Conservation (phyloP, 2,797 vertebrate species). For the Argentina silus region DNA sequence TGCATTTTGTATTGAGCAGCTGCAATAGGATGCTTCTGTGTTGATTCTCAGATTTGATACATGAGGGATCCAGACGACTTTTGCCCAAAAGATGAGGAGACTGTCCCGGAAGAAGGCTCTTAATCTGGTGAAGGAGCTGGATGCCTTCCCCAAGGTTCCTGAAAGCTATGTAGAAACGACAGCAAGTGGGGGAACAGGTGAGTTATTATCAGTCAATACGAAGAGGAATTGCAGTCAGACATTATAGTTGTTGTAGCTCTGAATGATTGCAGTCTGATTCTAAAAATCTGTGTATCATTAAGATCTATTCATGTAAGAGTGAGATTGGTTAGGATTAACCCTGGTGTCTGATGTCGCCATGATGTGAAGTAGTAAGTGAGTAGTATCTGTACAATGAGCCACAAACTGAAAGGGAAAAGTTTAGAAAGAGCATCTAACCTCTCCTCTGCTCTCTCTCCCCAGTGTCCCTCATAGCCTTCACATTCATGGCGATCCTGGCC, state of each 20-base stretch:
- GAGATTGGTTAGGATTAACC: no score
- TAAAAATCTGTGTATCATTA: no score
- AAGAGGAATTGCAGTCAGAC: no score
- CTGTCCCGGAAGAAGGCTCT: slow-evolving; percentile 92
- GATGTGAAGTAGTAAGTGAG: no score
- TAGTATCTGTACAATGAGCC: no score
- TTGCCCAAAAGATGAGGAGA: slow-evolving; percentile 80
- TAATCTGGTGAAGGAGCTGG: slow-evolving; percentile 92
- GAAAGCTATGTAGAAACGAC: slow-evolving; percentile 95
- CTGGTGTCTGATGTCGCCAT: no score
- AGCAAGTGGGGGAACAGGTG: slow-evolving; percentile 93
- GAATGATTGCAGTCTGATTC: no score
- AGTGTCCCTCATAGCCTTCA: slow-evolving; percentile 94
- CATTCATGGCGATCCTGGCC: slow-evolving; percentile 89
- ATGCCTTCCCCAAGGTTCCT: slow-evolving; percentile 98
- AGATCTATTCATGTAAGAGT: no score
- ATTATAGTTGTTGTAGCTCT: no score
- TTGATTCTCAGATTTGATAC: not conserved
- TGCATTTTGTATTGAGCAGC: no score
- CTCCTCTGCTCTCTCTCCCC: slow-evolving; percentile 2
- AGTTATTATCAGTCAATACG: not conserved
- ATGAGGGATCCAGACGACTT: not conserved
- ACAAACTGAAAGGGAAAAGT: no score
- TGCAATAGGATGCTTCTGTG: not conserved
- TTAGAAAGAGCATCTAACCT: no score